Percentiles rank a stretch among this genome's conserved stretches.
Conservation (phyloP, 2,113 vertebrate species). For the Cromileptes altivelis region DNA sequence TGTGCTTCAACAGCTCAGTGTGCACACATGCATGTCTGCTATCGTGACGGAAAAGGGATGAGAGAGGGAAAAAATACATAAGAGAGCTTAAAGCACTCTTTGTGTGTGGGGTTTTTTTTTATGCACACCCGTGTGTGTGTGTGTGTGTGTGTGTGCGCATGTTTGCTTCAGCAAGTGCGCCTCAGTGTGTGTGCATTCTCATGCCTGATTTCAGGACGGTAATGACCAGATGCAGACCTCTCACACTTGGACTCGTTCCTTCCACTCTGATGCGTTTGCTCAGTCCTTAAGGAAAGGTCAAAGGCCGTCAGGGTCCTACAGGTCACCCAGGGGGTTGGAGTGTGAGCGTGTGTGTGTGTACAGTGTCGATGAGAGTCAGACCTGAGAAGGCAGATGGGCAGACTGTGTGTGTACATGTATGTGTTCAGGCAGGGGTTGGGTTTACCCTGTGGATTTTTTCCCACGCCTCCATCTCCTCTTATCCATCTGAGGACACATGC, state of each 20-base stretch:
- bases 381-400: constrained; percentile 71
- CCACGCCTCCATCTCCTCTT: constrained; percentile 73
- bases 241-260: constrained; percentile 73
- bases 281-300: constrained; percentile 76
- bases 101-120: not conserved
- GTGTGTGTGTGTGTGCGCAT: not conserved
- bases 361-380: constrained; percentile 76
- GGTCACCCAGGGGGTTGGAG: constrained; percentile 71
- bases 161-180: not conserved
- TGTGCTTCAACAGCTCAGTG: constrained; percentile 39
- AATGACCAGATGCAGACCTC: constrained; percentile 76
- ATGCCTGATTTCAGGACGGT: constrained; percentile 50
- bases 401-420: constrained; percentile 33
- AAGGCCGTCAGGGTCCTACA: constrained; percentile 66
- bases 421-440: constrained; percentile 60
- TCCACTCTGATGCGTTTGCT: constrained; percentile 65
- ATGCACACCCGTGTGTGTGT: not conserved
- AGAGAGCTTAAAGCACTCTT: constrained; percentile 5
- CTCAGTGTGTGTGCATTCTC: constrained; percentile 48
- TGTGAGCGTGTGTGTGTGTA: constrained; percentile 49
- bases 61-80: constrained; percentile 22
- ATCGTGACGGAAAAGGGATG: constrained; percentile 14
- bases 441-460: constrained; percentile 81
- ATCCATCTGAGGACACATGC: constrained; percentile 76
- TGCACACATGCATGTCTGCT: constrained; percentile 34